Conservation (phyloP, 2,888 invertebrate genomes). For the Caradrina clavipalpis region DNA sequence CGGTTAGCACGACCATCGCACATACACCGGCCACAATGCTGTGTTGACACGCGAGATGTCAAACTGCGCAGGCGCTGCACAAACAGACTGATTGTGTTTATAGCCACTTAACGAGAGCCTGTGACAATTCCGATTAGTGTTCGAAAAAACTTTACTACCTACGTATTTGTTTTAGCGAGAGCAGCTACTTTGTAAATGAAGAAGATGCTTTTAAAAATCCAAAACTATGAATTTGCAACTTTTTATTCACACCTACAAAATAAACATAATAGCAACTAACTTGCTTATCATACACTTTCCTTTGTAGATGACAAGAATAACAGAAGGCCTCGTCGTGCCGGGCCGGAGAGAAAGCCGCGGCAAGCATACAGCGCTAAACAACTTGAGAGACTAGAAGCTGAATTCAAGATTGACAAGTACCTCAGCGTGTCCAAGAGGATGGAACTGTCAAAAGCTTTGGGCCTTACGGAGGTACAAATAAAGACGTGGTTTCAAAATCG, state of each 20-base stretch:
- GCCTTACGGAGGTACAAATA: conserved; percentile 98
- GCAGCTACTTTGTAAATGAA: conserved; percentile 85
- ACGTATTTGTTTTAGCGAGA: conserved; percentile 84
- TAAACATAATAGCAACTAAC: conserved; percentile 27
- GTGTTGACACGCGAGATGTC: conserved; percentile 83
- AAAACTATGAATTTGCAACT: conserved; percentile 48
- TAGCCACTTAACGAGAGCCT: conserved; percentile 88
- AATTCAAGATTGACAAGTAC: conserved; percentile 99
- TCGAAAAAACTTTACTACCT: conserved; percentile 84
- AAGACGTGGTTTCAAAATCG: conserved; percentile 99
- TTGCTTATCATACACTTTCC: conserved; percentile 41
- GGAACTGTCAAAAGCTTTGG: conserved; percentile 97
- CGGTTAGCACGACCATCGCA: conserved; percentile 83
- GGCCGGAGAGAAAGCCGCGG: conserved; percentile 97
- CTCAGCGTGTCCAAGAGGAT: conserved; percentile 98
- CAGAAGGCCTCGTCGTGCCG: conserved; percentile 95
- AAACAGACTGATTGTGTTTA: conserved; percentile 90
- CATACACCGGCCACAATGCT: conserved; percentile 79
- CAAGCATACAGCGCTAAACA: conserved; percentile 99
- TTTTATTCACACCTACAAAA: conserved; percentile 48
- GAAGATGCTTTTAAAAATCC: conserved; percentile 63
- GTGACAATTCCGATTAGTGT: conserved; percentile 89
- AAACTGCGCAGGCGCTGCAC: conserved; percentile 84
- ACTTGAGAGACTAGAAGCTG: conserved; percentile 96
- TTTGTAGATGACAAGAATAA: conserved; percentile 94